Evolutionary conservation across 2,888 invertebrate species (phyloP).

Genomic region (Tetrapedia diversipes): DNA sequence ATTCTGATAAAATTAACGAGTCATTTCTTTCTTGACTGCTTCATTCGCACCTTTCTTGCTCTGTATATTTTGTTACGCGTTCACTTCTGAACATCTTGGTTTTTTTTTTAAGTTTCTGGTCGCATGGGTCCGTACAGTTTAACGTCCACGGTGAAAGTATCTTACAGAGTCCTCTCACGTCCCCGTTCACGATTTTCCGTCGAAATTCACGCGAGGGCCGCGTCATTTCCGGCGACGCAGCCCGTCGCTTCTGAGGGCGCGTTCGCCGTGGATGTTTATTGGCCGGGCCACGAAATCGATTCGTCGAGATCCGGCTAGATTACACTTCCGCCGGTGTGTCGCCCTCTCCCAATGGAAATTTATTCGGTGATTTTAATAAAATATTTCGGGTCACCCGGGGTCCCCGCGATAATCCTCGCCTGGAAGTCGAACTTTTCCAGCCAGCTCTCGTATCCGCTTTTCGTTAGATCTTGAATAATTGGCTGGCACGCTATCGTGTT

Average conservation of each 20-base stretch:
- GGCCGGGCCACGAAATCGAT: slow-evolving; percentile 18
- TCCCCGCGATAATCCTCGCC: slow-evolving; percentile 13
- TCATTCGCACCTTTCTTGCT: too few species aligned
- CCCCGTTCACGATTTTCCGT: background rate
- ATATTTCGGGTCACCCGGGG: slow-evolving; percentile 27
- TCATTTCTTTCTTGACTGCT: too few species aligned
- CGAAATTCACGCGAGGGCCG: background rate
- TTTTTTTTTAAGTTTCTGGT: too few species aligned
- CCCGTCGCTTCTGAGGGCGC: background rate
- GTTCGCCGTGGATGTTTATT: slow-evolving; percentile 14
- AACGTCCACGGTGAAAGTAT: too few species aligned
- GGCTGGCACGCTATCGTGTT: background rate
- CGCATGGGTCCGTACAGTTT: too few species aligned
- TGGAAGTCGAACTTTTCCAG: background rate
- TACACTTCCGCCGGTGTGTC: background rate
- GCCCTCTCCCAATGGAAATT: slow-evolving; percentile 18
- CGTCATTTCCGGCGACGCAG: background rate
- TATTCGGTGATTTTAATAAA: slow-evolving; percentile 48
- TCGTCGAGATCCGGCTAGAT: slow-evolving; percentile 2
- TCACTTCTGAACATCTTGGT: too few species aligned
- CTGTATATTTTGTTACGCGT: too few species aligned
- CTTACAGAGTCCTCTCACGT: background rate
- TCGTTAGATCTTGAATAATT: slow-evolving; percentile 5
- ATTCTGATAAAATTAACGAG: too few species aligned
- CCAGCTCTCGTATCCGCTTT: background rate